These are phyloP conservation scores for Melanargia galathea DNA, from an alignment of 2,888 invertebrate genomes.

Conservation along the genomic window DNA sequence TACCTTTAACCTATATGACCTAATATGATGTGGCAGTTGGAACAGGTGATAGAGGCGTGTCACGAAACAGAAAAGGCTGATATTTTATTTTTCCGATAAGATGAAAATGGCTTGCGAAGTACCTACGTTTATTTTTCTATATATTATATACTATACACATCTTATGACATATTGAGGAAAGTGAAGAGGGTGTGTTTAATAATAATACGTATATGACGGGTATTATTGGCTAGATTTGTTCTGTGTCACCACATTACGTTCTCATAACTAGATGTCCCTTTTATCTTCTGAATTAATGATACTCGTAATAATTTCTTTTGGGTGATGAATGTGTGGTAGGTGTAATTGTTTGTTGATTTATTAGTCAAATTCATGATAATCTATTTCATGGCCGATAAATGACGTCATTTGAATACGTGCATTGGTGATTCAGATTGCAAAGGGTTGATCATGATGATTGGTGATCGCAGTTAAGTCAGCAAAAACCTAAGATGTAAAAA, in stretches of 20 bases:
- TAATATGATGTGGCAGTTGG: background rate
- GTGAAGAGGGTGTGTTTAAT: conserved; percentile 19
- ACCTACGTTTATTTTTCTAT: conserved; percentile 7
- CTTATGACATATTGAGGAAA: conserved; percentile 7
- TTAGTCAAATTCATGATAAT: background rate
- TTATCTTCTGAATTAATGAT: background rate
- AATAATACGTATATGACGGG: conserved; percentile 20
- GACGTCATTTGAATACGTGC: conserved; percentile 9
- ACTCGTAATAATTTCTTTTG: background rate
- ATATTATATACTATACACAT: conserved; percentile 8
- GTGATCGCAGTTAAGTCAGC: background rate
- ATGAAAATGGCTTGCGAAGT: conserved; percentile 12
- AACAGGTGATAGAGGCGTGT: background rate
- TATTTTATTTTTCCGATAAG: conserved; percentile 16
- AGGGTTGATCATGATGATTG: background rate
- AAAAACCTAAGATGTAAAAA: background rate
- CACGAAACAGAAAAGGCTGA: background rate
- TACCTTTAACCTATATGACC: too few species aligned
- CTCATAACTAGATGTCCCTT: background rate
- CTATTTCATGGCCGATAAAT: background rate
- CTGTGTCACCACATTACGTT: conserved; percentile 11
- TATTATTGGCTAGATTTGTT: conserved; percentile 15
- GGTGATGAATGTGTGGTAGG: background rate
- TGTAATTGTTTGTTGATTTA: background rate
- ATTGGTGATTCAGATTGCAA: conserved; percentile 4